Evolutionary conservation across 2,797 vertebrate genomes (phyloP).

Genomic region (Poeciliopsis infans): DNA sequence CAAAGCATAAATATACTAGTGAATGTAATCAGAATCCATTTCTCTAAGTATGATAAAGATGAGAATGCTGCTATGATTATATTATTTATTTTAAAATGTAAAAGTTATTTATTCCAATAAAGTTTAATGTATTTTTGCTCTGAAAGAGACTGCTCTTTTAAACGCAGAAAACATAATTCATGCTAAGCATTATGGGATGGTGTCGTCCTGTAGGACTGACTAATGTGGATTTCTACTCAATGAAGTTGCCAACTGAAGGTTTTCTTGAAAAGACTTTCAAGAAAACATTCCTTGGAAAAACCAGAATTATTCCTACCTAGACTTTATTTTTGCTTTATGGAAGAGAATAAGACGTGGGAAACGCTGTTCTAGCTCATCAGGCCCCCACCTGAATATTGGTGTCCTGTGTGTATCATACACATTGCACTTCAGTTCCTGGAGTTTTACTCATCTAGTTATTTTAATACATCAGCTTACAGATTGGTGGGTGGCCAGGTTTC

Average conservation of each 20-base stretch:
- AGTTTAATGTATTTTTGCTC: not conserved
- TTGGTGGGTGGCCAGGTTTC: conserved; percentile 53
- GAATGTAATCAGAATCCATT: not conserved
- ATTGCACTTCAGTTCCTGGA: not conserved
- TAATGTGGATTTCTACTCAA: not conserved
- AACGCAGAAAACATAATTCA: not conserved
- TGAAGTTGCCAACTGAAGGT: not conserved
- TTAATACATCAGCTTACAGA: not conserved
- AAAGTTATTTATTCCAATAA: not conserved
- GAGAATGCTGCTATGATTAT: not conserved
- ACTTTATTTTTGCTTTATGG: not conserved
- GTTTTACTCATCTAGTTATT: not conserved
- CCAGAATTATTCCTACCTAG: not conserved
- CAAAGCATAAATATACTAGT: not conserved
- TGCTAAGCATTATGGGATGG: not conserved
- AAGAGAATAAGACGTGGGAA: not conserved
- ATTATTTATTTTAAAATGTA: not conserved
- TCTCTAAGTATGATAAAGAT: not conserved
- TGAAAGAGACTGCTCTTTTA: not conserved
- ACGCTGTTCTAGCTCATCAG: not conserved
- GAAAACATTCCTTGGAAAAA: not conserved
- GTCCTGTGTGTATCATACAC: not conserved
- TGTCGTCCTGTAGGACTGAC: not conserved
- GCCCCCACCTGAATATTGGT: not conserved
- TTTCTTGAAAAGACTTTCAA: not conserved